Evolutionary conservation across 2,797 vertebrate genomes (phyloP), one percentile per base, ranked within the genome.

Genomic region (Danionella dracula): DNA sequence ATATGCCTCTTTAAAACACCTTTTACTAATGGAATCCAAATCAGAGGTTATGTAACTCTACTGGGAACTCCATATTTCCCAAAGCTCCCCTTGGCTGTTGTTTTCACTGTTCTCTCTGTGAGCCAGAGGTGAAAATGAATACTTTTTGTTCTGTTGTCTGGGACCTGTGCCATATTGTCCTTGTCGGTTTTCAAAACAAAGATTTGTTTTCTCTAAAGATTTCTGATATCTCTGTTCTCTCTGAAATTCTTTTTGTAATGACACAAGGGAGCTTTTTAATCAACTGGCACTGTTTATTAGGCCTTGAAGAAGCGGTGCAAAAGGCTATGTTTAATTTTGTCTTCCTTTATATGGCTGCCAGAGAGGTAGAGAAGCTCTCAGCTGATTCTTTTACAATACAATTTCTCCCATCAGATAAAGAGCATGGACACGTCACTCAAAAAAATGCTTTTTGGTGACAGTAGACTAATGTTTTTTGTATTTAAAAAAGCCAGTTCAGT

Each of bases 121-220:
- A 62, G 41, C 15, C 32, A 48, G 53, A 66, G 53, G 42, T 57
- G 41, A 49, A 48, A 66, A 57, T 56, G 32, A 54, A 66, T 56
- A 45, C 0, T 13, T 38, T 46, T 8, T 35, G 15, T 55, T 46
- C 23, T 3, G 23, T 62, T 48, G 35, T 69, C 51, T 55, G 21
- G 57, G 11, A 40, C n/a, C 53, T 38, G 38, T 19, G 19, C 27
- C 27, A 45, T 20, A 20, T 44, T 46, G 38, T 38, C 46, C 40
- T 35, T 20, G 32, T 20, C 57, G 40, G 37, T 51, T 23, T 41
- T 55, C 9, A n/a, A 62, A 62, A 48, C 55, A n/a, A 55, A 56
- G 27, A 62, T 48, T 55, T 29, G 35, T 62, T 63, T 66, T 31
- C 57, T 32, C 31, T 40, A 44, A 53, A 51, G 58, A 48, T 21